phyloP scores from a whole-genome alignment of 2,888 invertebrate species.

The Baccha elongata region DNA sequence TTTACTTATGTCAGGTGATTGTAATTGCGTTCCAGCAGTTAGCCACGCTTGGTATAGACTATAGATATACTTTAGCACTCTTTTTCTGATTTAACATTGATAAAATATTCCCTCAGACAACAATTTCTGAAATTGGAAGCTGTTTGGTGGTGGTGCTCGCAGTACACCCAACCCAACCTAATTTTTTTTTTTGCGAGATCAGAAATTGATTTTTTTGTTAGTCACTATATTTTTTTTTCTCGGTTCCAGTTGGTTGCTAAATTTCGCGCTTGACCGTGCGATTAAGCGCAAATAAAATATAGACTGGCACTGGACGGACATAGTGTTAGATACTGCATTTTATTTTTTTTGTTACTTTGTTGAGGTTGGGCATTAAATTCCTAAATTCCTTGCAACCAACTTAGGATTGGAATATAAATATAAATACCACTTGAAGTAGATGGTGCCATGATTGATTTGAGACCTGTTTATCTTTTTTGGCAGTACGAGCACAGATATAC shows the following conservation, averaged over 20 bases:
- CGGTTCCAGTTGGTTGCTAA: conserved; percentile 77
- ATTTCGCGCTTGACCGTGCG: conserved; percentile 79
- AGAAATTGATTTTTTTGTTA: conserved; percentile 44
- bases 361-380: conserved; percentile 1
- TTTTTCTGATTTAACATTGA: conserved; percentile 36
- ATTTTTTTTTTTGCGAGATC: conserved; percentile 45
- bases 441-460: conserved; percentile 30
- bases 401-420: conserved; percentile 34
- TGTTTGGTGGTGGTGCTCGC: conserved; percentile 25
- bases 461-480: conserved; percentile 44
- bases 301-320: background rate
- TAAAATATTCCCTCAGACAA: conserved; percentile 34
- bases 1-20: conserved; percentile 30
- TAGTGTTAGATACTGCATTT: conserved; percentile 6
- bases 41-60: conserved; percentile 22
- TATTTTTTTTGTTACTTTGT: conserved; percentile 41
- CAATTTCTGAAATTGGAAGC: conserved; percentile 25
- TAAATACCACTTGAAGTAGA: conserved; percentile 34
- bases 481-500: conserved; percentile 5
- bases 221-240: conserved; percentile 35
- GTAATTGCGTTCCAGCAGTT: conserved; percentile 64
- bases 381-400: conserved; percentile 38
- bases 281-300: conserved; percentile 75
- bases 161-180: conserved; percentile 46
- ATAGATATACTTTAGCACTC: conserved; percentile 7